Evolutionary conservation across 2,797 vertebrate genomes (phyloP).

Genomic region (Microctenopoma stevenorrisi): DNA sequence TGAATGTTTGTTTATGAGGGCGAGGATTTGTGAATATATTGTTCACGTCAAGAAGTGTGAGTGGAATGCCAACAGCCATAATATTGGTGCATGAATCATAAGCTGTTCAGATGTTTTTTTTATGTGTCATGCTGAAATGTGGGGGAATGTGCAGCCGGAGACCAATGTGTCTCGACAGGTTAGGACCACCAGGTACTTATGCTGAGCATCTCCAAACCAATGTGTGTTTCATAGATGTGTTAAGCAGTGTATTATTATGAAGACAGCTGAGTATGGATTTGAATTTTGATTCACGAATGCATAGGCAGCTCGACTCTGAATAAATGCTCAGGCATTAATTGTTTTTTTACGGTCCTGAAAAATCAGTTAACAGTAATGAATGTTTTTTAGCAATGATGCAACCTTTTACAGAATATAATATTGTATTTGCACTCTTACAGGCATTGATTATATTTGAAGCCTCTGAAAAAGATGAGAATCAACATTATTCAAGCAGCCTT

Average conservation of each 20-base stretch:
- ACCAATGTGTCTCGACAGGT: slow-evolving; percentile 20
- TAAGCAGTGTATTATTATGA: slow-evolving; percentile 16
- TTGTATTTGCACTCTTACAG: slow-evolving; percentile 2
- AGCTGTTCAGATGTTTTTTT: slow-evolving; percentile 19
- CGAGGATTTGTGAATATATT: slow-evolving; percentile 33
- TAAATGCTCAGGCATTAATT: background rate
- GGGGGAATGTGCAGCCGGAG: background rate
- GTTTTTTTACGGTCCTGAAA: background rate
- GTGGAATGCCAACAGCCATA: slow-evolving; percentile 29
- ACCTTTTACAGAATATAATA: background rate
- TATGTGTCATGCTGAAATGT: slow-evolving; percentile 1
- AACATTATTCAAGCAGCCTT: slow-evolving; percentile 22
- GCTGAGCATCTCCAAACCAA: slow-evolving; percentile 28
- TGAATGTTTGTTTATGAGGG: slow-evolving; percentile 3
- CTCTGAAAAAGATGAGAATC: slow-evolving; percentile 27
- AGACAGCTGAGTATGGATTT: slow-evolving; percentile 7
- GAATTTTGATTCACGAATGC: slow-evolving; percentile 35
- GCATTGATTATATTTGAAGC: slow-evolving; percentile 7
- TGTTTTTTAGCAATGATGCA: too few species aligned
- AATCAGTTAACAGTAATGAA: too few species aligned
- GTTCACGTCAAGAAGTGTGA: slow-evolving; percentile 31
- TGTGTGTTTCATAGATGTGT: slow-evolving; percentile 35
- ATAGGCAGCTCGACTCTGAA: too few species aligned
- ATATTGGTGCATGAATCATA: slow-evolving; percentile 31
- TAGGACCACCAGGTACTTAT: slow-evolving; percentile 16